Conservation (phyloP, 2,113 vertebrate species). For the Numida meleagris region DNA sequence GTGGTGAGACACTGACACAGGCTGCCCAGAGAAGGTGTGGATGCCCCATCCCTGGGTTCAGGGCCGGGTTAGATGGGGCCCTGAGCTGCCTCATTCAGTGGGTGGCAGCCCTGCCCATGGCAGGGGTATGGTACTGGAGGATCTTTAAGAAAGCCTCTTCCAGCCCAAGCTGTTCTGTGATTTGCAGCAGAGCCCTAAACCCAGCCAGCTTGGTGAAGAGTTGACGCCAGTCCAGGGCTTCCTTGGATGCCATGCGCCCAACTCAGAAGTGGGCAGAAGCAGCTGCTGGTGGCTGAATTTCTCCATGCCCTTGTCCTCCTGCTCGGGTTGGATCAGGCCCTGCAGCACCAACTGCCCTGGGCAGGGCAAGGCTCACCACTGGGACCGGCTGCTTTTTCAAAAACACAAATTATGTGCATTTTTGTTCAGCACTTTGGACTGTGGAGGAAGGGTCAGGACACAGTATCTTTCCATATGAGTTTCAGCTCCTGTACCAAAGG, state of each 20-base stretch:
- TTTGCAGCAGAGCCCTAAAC: neutral
- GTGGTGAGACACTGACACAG: neutral
- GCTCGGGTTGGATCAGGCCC: neutral
- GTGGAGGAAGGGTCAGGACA: slow-evolving; percentile 57
- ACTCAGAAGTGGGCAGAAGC: neutral
- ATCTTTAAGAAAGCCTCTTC: neutral
- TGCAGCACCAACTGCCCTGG: slow-evolving; percentile 79
- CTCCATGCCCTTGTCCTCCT: neutral
- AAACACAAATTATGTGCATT: slow-evolving; percentile 64
- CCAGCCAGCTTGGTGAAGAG: neutral
- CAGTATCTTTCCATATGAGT: slow-evolving; percentile 53
- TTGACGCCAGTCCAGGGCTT: neutral
- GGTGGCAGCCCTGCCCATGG: neutral
- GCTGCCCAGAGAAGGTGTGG: neutral
- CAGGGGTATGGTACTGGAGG: neutral
- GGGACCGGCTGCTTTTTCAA: slow-evolving; percentile 75
- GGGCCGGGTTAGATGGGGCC: neutral
- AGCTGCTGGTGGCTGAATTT: neutral
- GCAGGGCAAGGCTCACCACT: slow-evolving; percentile 79
- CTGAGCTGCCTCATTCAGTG: neutral
- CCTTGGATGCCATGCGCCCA: neutral
- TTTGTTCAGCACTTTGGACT: slow-evolving; percentile 63
- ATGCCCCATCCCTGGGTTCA: neutral
- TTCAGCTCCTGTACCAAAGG: neutral
- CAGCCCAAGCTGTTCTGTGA: neutral